A percentile compares a stretch with the other conserved stretches of the same genome.
Conservation (phyloP, 2,888 invertebrate species). For the Ormyrus pomaceus region DNA sequence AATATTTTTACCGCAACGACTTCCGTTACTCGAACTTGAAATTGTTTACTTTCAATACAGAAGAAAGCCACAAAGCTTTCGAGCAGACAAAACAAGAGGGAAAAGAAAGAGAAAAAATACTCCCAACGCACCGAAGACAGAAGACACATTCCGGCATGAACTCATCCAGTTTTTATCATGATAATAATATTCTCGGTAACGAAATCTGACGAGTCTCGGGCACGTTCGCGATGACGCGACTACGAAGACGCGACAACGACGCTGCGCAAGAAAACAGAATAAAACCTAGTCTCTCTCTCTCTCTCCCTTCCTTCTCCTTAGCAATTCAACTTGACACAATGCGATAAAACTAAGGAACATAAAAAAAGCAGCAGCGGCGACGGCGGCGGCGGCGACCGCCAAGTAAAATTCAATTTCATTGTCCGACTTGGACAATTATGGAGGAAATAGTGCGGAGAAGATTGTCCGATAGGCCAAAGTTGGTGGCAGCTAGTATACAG, state of each 20-base stretch:
- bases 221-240: constrained; percentile 2
- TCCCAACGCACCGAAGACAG: background rate
- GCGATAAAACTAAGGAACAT: constrained; percentile 43
- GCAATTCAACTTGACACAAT: constrained; percentile 35
- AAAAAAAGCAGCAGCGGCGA: background rate
- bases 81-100: background rate
- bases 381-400: background rate
- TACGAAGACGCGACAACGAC: background rate
- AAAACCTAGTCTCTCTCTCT: background rate
- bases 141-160: background rate
- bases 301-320: background rate
- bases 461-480: constrained; percentile 34
- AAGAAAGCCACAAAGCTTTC: background rate
- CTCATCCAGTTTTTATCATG: constrained; percentile 7
- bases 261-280: constrained; percentile 5
- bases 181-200: constrained; percentile 27
- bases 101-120: background rate
- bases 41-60: background rate
- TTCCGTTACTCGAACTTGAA: background rate
- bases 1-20: too few species aligned
- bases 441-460: constrained; percentile 46
- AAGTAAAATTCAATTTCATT: constrained; percentile 48
- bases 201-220: constrained; percentile 31
- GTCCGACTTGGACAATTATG: constrained; percentile 48
- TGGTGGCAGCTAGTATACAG: background rate